Conservation (phyloP, 1,140 invertebrate species). For the Leptinotarsa defecta region DNA sequence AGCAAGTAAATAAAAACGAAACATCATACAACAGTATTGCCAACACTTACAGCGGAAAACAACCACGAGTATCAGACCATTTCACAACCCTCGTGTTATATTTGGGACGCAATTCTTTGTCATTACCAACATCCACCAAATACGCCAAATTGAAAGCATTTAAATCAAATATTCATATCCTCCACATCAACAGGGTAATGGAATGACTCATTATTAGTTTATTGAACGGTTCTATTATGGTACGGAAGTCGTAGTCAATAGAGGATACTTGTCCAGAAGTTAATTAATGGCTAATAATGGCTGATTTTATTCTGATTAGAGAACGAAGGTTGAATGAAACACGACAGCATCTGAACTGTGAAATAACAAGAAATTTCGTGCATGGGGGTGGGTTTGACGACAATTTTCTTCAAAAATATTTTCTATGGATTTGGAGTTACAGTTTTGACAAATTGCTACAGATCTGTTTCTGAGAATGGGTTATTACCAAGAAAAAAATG, state of each 20-base stretch:
- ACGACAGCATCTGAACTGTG: not conserved
- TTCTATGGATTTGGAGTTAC: no score
- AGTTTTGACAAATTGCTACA: no score
- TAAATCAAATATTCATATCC: not conserved
- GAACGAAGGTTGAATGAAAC: not conserved
- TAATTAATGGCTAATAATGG: not conserved
- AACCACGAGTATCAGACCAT: no score
- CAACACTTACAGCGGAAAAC: no score
- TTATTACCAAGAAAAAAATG: no score
- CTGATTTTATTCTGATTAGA: not conserved
- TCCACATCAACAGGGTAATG: not conserved
- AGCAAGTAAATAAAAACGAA: no score
- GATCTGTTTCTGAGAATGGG: no score
- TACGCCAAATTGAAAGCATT: not conserved
- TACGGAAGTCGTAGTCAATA: not conserved
- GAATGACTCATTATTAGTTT: not conserved
- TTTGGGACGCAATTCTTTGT: not conserved
- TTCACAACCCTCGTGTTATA: not conserved
- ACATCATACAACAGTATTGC: no score
- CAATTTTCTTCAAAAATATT: no score
- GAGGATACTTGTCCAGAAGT: not conserved
- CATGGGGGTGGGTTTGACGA: no score
- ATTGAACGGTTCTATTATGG: not conserved
- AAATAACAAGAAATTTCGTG: no score
- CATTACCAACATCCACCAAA: not conserved